These are phyloP conservation scores for Megalops atlanticus DNA, from an alignment of 2,113 vertebrate species.

Conservation along the genomic window DNA sequence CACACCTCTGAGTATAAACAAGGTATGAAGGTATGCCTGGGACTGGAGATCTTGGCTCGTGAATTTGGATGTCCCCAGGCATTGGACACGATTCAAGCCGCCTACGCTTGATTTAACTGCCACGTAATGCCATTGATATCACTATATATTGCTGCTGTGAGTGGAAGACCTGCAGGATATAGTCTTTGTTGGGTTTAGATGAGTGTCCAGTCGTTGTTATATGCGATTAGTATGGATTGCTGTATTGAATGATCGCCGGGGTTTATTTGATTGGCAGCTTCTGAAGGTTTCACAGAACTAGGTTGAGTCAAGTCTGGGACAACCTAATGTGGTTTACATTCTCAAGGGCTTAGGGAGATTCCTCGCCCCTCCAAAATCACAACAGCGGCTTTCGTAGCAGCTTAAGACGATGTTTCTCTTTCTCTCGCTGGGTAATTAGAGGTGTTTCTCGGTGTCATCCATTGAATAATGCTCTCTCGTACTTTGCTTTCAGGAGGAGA, in stretches of 20 bases:
- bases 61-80: slow-evolving; percentile 21
- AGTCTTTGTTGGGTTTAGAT: not conserved
- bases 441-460: not conserved
- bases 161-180: not conserved
- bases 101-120: not conserved
- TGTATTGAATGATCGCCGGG: not conserved
- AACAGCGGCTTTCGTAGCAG: not conserved
- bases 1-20: not conserved
- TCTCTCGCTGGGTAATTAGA: not conserved
- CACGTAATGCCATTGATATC: not conserved
- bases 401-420: not conserved
- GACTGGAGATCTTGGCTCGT: slow-evolving; percentile 27
- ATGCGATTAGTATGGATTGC: not conserved
- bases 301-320: not conserved
- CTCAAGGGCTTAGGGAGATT: not conserved
- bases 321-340: not conserved
- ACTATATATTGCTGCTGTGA: not conserved
- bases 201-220: not conserved
- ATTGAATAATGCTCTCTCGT: slow-evolving; percentile 20
- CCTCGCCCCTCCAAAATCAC: not conserved
- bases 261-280: not conserved
- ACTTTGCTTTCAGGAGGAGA: slow-evolving; percentile 38
- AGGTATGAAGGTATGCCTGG: not conserved
- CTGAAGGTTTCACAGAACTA: not conserved
- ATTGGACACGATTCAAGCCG: slow-evolving; percentile 25